These are phyloP conservation scores for Cotesia congregata DNA, from an alignment of 2,888 invertebrate genomes.

Conservation along the genomic window DNA sequence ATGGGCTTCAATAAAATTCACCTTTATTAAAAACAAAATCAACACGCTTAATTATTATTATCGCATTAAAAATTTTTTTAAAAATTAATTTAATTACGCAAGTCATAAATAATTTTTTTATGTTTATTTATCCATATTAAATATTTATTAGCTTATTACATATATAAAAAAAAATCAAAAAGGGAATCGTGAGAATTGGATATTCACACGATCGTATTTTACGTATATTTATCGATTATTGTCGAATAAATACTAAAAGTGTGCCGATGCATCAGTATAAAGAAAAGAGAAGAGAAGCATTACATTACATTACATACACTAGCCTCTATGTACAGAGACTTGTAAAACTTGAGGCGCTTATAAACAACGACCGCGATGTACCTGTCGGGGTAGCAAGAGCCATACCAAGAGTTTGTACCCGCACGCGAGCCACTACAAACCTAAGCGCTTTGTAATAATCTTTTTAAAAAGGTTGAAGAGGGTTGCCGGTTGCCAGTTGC, in stretches of 20 bases:
- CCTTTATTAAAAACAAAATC: too few species aligned
- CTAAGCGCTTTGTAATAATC: constrained; percentile 33
- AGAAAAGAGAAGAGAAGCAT: neutral
- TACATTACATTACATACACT: neutral
- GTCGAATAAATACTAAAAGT: neutral
- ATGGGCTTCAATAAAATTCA: too few species aligned
- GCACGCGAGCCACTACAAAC: constrained; percentile 34
- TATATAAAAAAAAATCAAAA: too few species aligned
- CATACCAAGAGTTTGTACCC: neutral
- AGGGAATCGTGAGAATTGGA: neutral
- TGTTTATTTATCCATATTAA: too few species aligned
- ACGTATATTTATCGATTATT: neutral
- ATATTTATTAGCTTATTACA: neutral
- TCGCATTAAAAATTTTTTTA: too few species aligned
- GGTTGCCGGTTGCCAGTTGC: constrained; percentile 5
- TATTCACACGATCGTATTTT: neutral
- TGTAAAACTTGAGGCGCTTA: constrained; percentile 29
- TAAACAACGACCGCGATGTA: constrained; percentile 38
- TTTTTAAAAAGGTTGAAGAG: neutral
- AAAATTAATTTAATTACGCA: too few species aligned
- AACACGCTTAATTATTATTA: too few species aligned
- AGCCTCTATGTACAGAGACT: neutral
- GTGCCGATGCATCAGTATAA: constrained; percentile 8
- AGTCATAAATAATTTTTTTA: too few species aligned
- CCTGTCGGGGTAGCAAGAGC: constrained; percentile 38